Base-by-base conservation (phyloP, 1,140 invertebrate species). In the Neotoxoptera formosana region DNA sequence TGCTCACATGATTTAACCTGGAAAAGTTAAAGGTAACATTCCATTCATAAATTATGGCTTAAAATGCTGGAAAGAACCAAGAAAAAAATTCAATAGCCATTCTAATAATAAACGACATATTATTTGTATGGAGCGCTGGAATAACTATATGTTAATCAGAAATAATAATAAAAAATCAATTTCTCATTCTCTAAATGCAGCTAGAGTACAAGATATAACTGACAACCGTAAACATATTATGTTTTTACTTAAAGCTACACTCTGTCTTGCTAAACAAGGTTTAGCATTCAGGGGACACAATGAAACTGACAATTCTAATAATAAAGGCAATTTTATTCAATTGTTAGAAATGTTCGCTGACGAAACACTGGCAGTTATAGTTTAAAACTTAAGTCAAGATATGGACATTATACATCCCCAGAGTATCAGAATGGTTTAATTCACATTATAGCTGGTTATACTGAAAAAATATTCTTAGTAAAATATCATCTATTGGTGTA, bases 221-320 rank as follows among this genome's bases (percentile, higher is more conserved):
- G 25, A 88, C 2, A 88, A 88, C 47, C 45, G 47, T 41, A 51
- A 88, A 48, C 47, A 48, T 30, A n/a, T 87, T 48, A 30, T 48
- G 30, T 88, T 60, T 60, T 76, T 91, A 76, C 36, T 91, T 25
- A 91, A 91, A 67, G 41, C 45, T 45, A 45, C 47, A 25, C 76
- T 41, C 21, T 93, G 48, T 84, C 21, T 83, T 25, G 91, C 36
- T n/a, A 84, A 51, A 47, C 67, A 93, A 47, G 67, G 76, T 23
- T 84, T 93, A 81, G 36, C 91, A 48, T 92, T 93, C n/a, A 17
- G 91, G 21, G 67, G 67, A 25, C 91, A 83, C 30, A 51, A 93
- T 45, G 76, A 83, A 51, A 84, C 36, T 21, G 4, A 45, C 21
- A 84, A 34, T 21, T 93, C 76, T 7, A 51, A 45, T 30, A 93